Base-by-base conservation (phyloP, 2,797 vertebrate species). In the Capromys pilorides region DNA sequence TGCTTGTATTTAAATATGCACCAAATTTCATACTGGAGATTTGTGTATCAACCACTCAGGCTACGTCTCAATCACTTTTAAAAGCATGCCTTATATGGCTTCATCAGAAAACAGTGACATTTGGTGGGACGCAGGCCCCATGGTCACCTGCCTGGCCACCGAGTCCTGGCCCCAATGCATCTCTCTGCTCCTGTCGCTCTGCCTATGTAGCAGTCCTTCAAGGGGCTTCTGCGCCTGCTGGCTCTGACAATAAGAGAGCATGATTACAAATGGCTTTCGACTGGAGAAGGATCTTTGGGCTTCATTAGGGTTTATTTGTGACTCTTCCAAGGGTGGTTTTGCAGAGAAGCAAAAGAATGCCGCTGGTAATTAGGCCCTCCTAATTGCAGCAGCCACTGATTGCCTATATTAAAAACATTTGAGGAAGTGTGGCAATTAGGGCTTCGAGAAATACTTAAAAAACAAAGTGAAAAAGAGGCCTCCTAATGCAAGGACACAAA, bases 381-480 rank as follows among this genome's bases (percentile, higher is more conserved):
- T 98, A 98, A 98, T 97, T 98, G 97, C 97, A 19, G 51, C 88
- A 92, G 95, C 92, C 91, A 81, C 97, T 98, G 98, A 98, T 97
- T 98, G 97, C 97, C 45, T 95, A 94, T 96, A 96, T 98, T 97
- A 98, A 97, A 98, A 97, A 95, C 97, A 96, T 97, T 97, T 33
- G 69, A 97, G 97, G 97, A 97, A 96, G 96, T 31, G 39, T 73
- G 94, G 97, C 96, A 94, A 96, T 97, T 97, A 13, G 67, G 94
- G 97, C 94, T 93, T 79, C 2, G 94, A 91, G 96, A 97, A 97
- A 97, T 97, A 97, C 96, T 98, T 97, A 41, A 98, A 98, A 98
- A 98, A 95, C 96, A 96, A 93, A 97, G 97, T 59, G 73, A 94
- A 51, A 96, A 96, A 84, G 79, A 94, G 94, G 86, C 78, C 93